Base-by-base conservation (phyloP, 2,113 vertebrate genomes). In the Pterocles gutturalis region DNA sequence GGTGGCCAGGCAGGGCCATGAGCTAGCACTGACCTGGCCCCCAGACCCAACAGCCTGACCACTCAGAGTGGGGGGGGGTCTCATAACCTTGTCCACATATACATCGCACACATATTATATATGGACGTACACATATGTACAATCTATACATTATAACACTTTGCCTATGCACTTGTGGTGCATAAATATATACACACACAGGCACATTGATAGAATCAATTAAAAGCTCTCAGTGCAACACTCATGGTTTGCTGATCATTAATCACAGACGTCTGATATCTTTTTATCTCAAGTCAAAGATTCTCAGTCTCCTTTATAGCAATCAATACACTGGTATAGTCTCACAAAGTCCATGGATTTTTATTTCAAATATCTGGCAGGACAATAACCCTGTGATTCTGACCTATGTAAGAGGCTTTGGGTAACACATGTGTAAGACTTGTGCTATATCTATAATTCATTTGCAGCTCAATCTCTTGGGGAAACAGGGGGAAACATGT, bases 381-480 rank as follows among this genome's bases (percentile, higher is more conserved):
- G 57, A 76, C 84, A 87, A 64, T 61, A 75, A 58, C 48, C 0
- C 0, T 43, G 5, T 34, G 53, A 94, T 81, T 60, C 76, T 89
- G 72, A 84, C 55, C 86, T 31, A 38, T 29, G 38, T 53, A 41
- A 71, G 61, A 94, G 69, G 33, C 28, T 90, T 77, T 61, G 71
- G 43, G 87, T 86, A 94, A 72, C 5, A 7, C 38, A 15, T 13
- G 48, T 65, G 55, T 82, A 64, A 61, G 57, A 3, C 62, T 92
- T 75, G 76, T 92, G 36, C 84, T 83, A 2, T 71, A 94, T 94
- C 92, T 89, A 94, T 94, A 90, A 94, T 94, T 95, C 72, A 95
- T 94, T 49, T 78, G 53, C 80, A 79, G 86, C 77, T 92, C 0
- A 0, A 66, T 93, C 95, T 95, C 94, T 54, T 75, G 89, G 11